Conservation (phyloP, 2,113 vertebrate species). For the Leucosticte australis region DNA sequence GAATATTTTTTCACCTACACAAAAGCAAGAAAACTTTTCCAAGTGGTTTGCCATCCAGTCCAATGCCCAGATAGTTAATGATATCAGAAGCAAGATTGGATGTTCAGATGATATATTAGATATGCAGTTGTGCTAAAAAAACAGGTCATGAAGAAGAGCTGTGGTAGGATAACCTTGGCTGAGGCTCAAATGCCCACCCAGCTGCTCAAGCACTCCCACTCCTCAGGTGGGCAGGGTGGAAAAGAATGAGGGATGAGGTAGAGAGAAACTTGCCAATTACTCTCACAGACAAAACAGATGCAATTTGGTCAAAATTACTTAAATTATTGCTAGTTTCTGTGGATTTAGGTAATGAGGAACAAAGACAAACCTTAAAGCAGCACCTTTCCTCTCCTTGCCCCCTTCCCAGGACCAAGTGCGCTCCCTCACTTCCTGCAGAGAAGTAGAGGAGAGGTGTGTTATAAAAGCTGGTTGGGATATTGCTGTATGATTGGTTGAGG, state of each 20-base stretch:
- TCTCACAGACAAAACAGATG: neutral
- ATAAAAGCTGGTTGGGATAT: neutral
- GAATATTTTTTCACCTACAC: neutral
- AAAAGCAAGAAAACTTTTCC: neutral
- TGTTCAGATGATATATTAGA: neutral
- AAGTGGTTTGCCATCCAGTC: neutral
- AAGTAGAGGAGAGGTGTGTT: accelerated
- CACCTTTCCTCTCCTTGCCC: accelerated
- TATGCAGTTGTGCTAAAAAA: neutral
- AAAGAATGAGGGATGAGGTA: neutral
- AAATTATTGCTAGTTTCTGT: neutral
- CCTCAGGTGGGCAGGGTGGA: neutral
- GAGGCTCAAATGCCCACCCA: neutral
- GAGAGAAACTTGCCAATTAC: neutral
- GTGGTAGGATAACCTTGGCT: too few species aligned
- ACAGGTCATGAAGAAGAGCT: neutral
- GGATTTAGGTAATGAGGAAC: neutral
- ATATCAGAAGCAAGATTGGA: neutral
- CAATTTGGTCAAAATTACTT: neutral
- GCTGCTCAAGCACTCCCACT: neutral
- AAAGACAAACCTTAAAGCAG: neutral
- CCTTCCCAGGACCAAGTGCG: neutral
- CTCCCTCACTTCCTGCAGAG: neutral
- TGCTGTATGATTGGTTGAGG: neutral
- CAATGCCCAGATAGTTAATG: neutral